These are phyloP conservation scores for Sminthurinus signatus DNA, from an alignment of 1,140 invertebrate species.

Conservation along the genomic window DNA sequence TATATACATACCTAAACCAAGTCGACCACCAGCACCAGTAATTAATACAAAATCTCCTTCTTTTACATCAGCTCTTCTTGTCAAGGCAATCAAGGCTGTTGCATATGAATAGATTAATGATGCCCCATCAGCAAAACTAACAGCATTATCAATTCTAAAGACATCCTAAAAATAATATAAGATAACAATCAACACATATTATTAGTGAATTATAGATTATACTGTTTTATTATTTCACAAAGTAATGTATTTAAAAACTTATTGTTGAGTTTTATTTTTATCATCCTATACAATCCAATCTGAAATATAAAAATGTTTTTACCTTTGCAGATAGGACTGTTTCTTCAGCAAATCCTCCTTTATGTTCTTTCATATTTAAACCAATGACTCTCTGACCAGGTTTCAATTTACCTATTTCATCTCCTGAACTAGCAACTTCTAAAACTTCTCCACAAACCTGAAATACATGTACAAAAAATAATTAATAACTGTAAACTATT, in stretches of 20 bases:
- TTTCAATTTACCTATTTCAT: conserved; percentile 15
- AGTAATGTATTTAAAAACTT: conserved; percentile 21
- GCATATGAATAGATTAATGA: conserved; percentile 54
- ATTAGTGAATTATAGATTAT: conserved; percentile 12
- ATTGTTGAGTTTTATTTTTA: too few relatives aligned
- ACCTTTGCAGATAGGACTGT: conserved; percentile 50
- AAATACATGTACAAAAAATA: too few relatives aligned
- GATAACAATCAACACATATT: conserved; percentile 37
- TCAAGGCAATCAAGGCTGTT: conserved; percentile 54
- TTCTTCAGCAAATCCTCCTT: conserved; percentile 52
- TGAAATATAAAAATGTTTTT: conserved; percentile 35
- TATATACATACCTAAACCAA: conserved; percentile 19
- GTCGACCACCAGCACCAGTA: conserved; percentile 53
- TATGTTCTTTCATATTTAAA: conserved; percentile 48
- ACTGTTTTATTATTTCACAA: conserved; percentile 8
- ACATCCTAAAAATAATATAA: conserved; percentile 51
- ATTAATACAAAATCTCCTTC: conserved; percentile 53
- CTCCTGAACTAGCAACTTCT: conserved; percentile 19
- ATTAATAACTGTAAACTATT: too few relatives aligned
- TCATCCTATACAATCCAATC: too few relatives aligned
- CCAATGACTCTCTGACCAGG: conserved; percentile 51
- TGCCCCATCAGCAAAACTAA: conserved; percentile 49
- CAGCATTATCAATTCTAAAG: conserved; percentile 50
- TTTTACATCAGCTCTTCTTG: conserved; percentile 50
- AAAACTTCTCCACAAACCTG: conserved; percentile 42